Base-by-base conservation (phyloP, 2,888 invertebrate genomes). In the Mechanitis mazaeus region DNA sequence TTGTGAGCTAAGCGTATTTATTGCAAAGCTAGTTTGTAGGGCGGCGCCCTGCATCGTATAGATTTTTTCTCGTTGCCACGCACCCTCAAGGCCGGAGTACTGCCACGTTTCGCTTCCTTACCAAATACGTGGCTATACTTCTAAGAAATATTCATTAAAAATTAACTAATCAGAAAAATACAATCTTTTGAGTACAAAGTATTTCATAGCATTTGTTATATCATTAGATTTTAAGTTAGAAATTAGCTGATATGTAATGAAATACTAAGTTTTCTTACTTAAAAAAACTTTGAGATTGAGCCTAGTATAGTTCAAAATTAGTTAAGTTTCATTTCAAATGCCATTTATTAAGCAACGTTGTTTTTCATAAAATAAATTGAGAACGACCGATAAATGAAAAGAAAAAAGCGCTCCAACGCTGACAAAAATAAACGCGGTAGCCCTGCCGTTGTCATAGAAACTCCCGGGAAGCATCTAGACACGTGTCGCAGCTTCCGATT, bases 401-500 rank as follows among this genome's bases (percentile, higher is more conserved):
- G 55, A 55, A 60, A 62, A 58, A 55, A 47, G 54, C 54, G 56
- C 54, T 47, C 54, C 45, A 63, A 58, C 61, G 54, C 55, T 59
- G 64, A 70, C 69, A 67, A 70, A 72, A 73, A 71, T 71, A 72
- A 69, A 69, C 68, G 64, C 46, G 56, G 58, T 59, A 38, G 65
- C 68, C 81, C 79, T 77, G 78, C 72, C 65, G 89, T 89, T 64
- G 74, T 78, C 83, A 85, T 86, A 80, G 84, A 79, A 70, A 89
- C 90, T 80, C 80, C 83, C 84, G 87, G 89, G 87, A 83, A 85
- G 86, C 88, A 79, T 79, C 79, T 75, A 89, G 90, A 89, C 90
- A 90, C 90, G 90, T 90, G 90, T 90, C 88, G 82, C 83, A 78
- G 86, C 86, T 74, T 71, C 87, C 83, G 83, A 82, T 87, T 87